These are phyloP conservation scores for Melanotaenia boesemani DNA, from an alignment of 2,797 vertebrate genomes.

Conservation along the genomic window DNA sequence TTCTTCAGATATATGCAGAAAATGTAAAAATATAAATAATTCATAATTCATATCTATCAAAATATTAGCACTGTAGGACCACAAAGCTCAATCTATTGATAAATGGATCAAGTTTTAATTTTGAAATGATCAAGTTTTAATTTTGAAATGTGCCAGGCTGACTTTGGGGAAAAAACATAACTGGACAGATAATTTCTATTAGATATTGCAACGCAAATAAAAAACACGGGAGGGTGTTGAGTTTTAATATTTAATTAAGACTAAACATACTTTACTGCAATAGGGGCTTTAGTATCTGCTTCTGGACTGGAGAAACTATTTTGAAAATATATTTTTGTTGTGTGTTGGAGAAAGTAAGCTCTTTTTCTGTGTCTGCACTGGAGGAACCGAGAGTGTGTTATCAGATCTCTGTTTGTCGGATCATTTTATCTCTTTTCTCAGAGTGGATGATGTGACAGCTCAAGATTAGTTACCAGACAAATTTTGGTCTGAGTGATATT, in stretches of 20 bases:
- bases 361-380: not conserved
- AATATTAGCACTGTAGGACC: not conserved
- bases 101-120: no score
- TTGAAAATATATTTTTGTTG: not conserved
- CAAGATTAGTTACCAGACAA: no score
- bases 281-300: no score
- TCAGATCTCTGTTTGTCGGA: not conserved
- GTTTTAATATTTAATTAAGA: constrained; percentile 24
- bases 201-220: not conserved
- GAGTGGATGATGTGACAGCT: not conserved
- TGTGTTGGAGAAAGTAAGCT: not conserved
- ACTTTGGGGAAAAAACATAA: not conserved
- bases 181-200: constrained; percentile 19
- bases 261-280: constrained; percentile 2
- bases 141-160: constrained; percentile 5
- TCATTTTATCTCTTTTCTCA: not conserved
- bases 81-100: no score
- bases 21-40: no score
- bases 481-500: no score
- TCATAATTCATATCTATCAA: not conserved
- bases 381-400: not conserved
- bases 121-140: not conserved
- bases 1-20: no score
- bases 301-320: no score
- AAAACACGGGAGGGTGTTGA: constrained; percentile 2